phyloP scores from a whole-genome alignment of 2,113 vertebrate species.

The Lepisosteus oculatus region DNA sequence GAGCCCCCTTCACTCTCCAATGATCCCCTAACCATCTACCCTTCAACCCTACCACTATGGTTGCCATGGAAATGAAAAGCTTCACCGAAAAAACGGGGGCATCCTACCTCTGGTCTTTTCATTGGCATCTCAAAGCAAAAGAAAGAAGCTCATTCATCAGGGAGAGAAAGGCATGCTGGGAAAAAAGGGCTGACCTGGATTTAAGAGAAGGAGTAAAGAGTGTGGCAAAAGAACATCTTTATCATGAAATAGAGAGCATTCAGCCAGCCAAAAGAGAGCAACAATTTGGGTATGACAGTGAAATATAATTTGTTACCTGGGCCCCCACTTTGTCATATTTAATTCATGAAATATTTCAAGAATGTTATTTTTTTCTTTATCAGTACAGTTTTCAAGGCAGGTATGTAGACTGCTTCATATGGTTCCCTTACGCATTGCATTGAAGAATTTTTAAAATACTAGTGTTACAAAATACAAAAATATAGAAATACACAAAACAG shows the following conservation, averaged over 20 bases:
- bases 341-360: too few species aligned
- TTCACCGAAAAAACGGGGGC: background rate
- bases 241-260: background rate
- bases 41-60: background rate
- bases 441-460: too few species aligned
- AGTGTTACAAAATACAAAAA: too few species aligned
- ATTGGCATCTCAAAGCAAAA: background rate
- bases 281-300: too few species aligned
- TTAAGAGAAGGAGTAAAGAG: conserved; percentile 2
- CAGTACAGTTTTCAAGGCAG: too few species aligned
- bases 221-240: background rate
- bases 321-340: too few species aligned
- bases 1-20: background rate
- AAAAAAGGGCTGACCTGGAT: background rate
- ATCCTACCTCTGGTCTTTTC: conserved; percentile 3
- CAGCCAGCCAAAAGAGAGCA: too few species aligned
- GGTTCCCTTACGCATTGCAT: too few species aligned
- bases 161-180: background rate
- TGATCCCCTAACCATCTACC: background rate
- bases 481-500: too few species aligned
- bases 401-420: too few species aligned
- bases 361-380: too few species aligned
- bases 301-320: too few species aligned
- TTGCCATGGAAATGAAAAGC: conserved; percentile 15
- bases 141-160: conserved; percentile 1